Base-by-base conservation (phyloP, 1,140 invertebrate genomes). In the Drosophila pallidifrons region DNA sequence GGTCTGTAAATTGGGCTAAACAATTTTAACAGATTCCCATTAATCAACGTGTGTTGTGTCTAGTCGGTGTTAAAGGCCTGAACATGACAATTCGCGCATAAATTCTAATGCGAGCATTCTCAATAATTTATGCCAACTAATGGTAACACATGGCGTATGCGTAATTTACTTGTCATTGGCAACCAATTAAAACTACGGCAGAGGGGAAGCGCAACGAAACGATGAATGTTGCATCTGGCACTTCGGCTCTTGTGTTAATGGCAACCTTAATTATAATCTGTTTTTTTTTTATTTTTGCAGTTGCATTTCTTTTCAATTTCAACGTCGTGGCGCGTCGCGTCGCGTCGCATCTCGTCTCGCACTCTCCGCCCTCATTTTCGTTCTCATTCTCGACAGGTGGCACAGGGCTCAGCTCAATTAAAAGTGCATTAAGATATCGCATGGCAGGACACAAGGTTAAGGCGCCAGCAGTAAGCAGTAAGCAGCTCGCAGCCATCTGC, bases 91-190 rank as follows among this genome's bases (percentile, higher is more conserved):
- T 80, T 78, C 43, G 70, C 41, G 80, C 85, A 89, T 88, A 80
- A 88, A 87, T 89, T 72, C 75, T 78, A 66, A 83, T 88, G 35
- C 35, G 8, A 38, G 8, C 10, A 41, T 41, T 71, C 82, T 82
- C 83, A 63, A 88, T 88, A 88, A 87, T 80, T 87, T 89, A 88
- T 87, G 83, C 58, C 74, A 70, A 77, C 80, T 83, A 80, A 86
- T 80, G 57, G 80, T 49, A 83, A 83, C 80, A 87, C 80, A 81
- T 77, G 80, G 80, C 80, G 83, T 77, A 82, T 87, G 59, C 82
- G 82, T 64, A 72, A 52, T 86, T 15, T 79, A 3, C 58, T 63
- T 68, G 46, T 55, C 69, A 72, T 66, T 59, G 60, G 60, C 35
- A 32, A 46, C 38, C 61, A 60, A 76, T 72, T 72, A 72, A 60